Evolutionary conservation across 1,140 invertebrate genomes (phyloP).

Genomic region (Ectropis grisescens): DNA sequence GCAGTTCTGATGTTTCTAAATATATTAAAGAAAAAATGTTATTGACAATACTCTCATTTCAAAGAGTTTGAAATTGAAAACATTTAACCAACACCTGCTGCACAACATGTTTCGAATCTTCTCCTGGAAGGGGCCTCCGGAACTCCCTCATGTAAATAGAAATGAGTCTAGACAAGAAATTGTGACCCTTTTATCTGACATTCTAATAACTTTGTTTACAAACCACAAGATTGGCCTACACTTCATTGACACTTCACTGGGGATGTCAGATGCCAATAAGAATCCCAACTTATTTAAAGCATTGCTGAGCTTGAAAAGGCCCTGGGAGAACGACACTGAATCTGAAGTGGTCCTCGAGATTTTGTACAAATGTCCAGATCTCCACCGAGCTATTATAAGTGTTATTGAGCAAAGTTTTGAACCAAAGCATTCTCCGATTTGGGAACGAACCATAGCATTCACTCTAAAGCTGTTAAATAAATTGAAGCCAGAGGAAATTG

Average conservation of each 20-base stretch:
- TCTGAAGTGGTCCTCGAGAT: slow-evolving; percentile 77
- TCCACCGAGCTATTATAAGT: slow-evolving; percentile 74
- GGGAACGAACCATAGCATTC: slow-evolving; percentile 72
- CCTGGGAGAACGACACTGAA: slow-evolving; percentile 76
- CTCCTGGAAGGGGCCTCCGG: slow-evolving; percentile 80
- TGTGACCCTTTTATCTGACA: slow-evolving; percentile 72
- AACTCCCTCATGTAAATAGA: slow-evolving; percentile 37
- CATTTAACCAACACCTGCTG: slow-evolving; percentile 78
- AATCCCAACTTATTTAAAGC: slow-evolving; percentile 76
- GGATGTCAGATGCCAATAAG: slow-evolving; percentile 69
- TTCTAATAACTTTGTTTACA: slow-evolving; percentile 77
- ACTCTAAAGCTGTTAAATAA: slow-evolving; percentile 62
- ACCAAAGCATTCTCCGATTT: slow-evolving; percentile 72
- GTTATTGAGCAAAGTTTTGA: slow-evolving; percentile 72
- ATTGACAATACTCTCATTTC: slow-evolving; percentile 76
- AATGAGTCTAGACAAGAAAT: slow-evolving; percentile 71
- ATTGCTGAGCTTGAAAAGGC: slow-evolving; percentile 73
- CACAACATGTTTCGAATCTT: slow-evolving; percentile 78
- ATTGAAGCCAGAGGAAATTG: slow-evolving; percentile 53
- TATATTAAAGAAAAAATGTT: slow-evolving; percentile 77
- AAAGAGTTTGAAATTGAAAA: slow-evolving; percentile 80
- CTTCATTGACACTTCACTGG: slow-evolving; percentile 74
- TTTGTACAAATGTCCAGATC: slow-evolving; percentile 78
- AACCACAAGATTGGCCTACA: slow-evolving; percentile 79
- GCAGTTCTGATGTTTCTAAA: slow-evolving; percentile 76